phyloP scores from a whole-genome alignment of 2,888 invertebrate genomes.

The Phyllotreta cruciferae region DNA sequence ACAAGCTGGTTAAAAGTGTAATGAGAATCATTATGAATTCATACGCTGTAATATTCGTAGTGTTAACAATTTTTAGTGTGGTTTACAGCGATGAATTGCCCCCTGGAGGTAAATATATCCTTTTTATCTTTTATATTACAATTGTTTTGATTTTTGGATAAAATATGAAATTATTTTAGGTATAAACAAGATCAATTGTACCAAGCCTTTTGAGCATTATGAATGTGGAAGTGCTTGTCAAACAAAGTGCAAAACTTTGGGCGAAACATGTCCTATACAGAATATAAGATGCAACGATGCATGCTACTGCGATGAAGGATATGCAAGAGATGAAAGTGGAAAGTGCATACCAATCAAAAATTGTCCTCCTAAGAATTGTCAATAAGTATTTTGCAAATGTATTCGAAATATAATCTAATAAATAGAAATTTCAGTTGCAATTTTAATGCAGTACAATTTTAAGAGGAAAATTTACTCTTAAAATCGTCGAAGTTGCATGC shows the following conservation, averaged over 20 bases:
- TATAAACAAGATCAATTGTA: background rate
- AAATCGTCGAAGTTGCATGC: too few species aligned
- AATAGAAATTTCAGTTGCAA: too few species aligned
- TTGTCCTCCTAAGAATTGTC: constrained; percentile 36
- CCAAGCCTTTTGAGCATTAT: constrained; percentile 39
- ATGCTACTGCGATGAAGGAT: constrained; percentile 46
- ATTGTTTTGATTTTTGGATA: background rate
- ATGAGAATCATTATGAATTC: too few species aligned
- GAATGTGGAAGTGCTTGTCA: constrained; percentile 50
- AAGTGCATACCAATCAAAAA: constrained; percentile 44
- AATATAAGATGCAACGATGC: constrained; percentile 39
- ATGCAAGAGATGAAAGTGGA: constrained; percentile 44
- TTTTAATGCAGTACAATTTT: too few species aligned
- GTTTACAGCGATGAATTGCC: background rate
- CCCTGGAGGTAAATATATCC: constrained; percentile 2
- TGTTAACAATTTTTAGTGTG: background rate
- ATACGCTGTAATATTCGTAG: background rate
- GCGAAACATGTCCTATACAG: background rate
- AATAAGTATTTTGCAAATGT: too few species aligned
- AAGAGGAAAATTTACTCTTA: too few species aligned
- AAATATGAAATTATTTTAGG: background rate
- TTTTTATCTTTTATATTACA: background rate
- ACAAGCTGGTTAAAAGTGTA: too few species aligned
- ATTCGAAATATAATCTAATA: too few species aligned
- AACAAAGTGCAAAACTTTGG: constrained; percentile 26